Base-by-base conservation (phyloP, 2,113 vertebrate species). In the Camelus bactrianus region DNA sequence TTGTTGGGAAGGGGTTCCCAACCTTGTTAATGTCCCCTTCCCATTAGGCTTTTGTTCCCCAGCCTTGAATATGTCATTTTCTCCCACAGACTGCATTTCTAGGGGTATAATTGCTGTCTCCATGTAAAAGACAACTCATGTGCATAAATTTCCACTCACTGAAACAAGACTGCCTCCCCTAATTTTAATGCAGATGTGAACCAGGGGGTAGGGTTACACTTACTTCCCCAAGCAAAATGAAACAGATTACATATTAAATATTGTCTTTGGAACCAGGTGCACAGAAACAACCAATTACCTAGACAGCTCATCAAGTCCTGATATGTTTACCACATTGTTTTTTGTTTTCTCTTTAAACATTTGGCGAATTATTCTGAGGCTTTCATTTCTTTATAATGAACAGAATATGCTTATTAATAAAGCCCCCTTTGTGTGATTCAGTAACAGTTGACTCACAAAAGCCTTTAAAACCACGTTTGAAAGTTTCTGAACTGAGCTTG, bases 261-360 rank as follows among this genome's bases (percentile, higher is more conserved):
- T 94, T 87, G 94, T 97, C 97, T 95, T 67, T 64, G 84, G 96
- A 98, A 90, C 97, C 98, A 98, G 97, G 98, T 96, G 96, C 93
- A 73, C 95, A 97, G 96, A 97, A 98, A 98, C 97, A 98, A 96
- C 97, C 97, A 98, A 98, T 98, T 98, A 98, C 98, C 97, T 96
- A 97, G 97, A 97, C 97, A 97, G 97, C 97, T 96, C 93, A 97
- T 97, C 97, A 96, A 94, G 50, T 94, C 94, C 94, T 94, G 85
- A 97, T 97, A 93, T 98, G 98, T 97, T 98, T 98, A 97, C 96
- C 84, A 84, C 93, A 95, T 93, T 97, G 95, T 94, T 95, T 97
- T 95, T 95, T 98, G 92, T 98, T 98, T 98, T 97, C 97, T 95
- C 93, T 98, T 98, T 96, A 98, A 97, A 98, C 92, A 97, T 95